Evolutionary conservation across 2,888 invertebrate genomes (phyloP), one percentile per base, ranked within the genome.

Genomic region (Agrenia bidenticulata): DNA sequence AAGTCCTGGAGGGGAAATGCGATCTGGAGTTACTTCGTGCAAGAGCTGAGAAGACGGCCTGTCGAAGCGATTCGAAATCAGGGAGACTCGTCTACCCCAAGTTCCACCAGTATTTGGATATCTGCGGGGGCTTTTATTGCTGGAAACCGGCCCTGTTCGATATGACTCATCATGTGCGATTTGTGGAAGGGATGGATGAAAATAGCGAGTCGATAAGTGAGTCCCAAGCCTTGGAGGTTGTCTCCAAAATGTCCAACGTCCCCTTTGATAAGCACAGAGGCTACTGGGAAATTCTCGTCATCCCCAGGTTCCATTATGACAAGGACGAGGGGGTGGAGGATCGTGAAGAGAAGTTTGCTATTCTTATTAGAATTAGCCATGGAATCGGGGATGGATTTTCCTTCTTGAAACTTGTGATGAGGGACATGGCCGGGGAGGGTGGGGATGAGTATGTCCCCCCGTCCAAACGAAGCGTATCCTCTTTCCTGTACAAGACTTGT

Each of bases 311-410:
- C 27, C 56, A 63, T 26, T 74, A 74, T 42, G 67, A 72, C 53
- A 51, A 60, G 7, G 74, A 74, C 19, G 37, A 58, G 1, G 15
- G 24, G 13, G 7, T 21, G 2, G 24, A 19, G 2, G 37, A 27
- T 27, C 51, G 11, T 9, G 50, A 61, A 11, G 62, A 66, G 0
- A 73, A 72, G 32, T 68, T 67, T 58, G 74, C 66, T 37, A 55
- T 74, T 41, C 45, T 73, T 21, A 67, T 74, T n/a, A 23, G 74
- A 49, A 72, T 74, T 32, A 66, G 67, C 61, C 74, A 74, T 63
- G 74, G 70, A 15, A 67, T 74, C 7, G 74, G 74, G 0, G 74
- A 74, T 61, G 74, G 74, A 1, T 74, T 70, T 41, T 74, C 74
- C 2, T 45, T 74, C 17, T 63, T 74, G 67, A 74, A 74, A 60